phyloP scores from a whole-genome alignment of 2,888 invertebrate species.

The Scaptomyza tumidula region DNA sequence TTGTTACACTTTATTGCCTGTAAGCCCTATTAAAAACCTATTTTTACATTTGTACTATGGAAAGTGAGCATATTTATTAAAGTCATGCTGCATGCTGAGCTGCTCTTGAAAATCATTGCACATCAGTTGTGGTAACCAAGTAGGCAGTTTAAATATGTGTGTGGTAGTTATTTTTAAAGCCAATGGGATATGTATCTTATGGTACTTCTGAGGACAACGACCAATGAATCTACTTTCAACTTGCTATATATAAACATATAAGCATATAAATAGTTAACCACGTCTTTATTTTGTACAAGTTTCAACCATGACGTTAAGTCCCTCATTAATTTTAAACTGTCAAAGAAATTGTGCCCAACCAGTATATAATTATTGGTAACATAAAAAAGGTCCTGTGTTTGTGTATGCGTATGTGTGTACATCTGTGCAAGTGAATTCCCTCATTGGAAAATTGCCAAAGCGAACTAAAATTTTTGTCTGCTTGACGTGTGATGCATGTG shows the following conservation, averaged over 20 bases:
- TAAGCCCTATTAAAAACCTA: too few species aligned
- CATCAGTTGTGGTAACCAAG: too few species aligned
- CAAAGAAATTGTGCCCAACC: constrained; percentile 10
- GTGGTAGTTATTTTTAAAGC: not conserved
- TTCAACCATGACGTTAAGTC: constrained; percentile 1
- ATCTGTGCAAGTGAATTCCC: not conserved
- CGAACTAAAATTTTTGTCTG: constrained; percentile 3
- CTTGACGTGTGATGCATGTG: constrained; percentile 17
- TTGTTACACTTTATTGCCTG: too few species aligned
- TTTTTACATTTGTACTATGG: too few species aligned
- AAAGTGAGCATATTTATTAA: too few species aligned
- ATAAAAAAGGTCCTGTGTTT: not conserved
- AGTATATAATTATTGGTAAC: constrained; percentile 1
- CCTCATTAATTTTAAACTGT: constrained; percentile 7
- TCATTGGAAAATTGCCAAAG: constrained; percentile 6
- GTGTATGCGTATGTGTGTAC: not conserved
- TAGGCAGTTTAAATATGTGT: not conserved
- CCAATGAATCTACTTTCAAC: not conserved
- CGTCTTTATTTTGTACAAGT: not conserved
- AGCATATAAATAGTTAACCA: not conserved
- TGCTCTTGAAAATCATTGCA: too few species aligned
- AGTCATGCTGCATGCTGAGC: too few species aligned
- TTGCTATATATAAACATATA: not conserved
- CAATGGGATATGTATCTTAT: not conserved
- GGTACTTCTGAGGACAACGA: not conserved